Evolutionary conservation across 2,888 invertebrate genomes (phyloP), one percentile per base, ranked within the genome.

Genomic region (Zaprionus lineosus): DNA sequence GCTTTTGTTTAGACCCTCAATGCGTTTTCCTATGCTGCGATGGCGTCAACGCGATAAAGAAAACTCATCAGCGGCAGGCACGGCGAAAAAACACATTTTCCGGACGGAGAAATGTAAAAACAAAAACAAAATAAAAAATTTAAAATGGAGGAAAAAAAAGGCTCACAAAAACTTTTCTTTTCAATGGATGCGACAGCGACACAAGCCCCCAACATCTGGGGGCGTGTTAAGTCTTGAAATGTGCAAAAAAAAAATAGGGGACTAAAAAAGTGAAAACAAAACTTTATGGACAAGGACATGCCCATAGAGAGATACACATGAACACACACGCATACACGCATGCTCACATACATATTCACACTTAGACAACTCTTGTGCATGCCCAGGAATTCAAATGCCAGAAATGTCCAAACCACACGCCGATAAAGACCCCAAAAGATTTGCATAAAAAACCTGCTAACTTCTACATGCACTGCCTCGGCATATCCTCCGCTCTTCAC

Each of bases 221-320:
- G 59, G 48, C 53, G 53, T 66, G 60, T 55, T 53, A 47, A 57
- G 73, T 52, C 63, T 57, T 48, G 31, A 53, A 69, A 68, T 56
- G 57, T 73, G 62, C 40, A n/a, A n/a, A 41, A 48, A 37, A 63
- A 36, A 63, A 62, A 43, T 47, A 47, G 37, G 15, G 11, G 33
- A 21, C n/a, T 24, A 39, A 55, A 68, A 61, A 73, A 76, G 76
- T 76, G 76, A 73, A 73, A 75, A 67, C 48, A 52, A 41, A 36
- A 63, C 21, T 56, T 19, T 52, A 55, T 53, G 39, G 46, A 60
- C 74, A 73, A 70, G 70, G 73, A 70, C 74, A 68, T 71, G 66
- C 24, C 39, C 29, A 8, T 36, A 11, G 29, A 16, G 7, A 29
- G 15, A 11, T 8, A 40, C 3, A 2, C n/a, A 9, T 16, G 7